Conservation (phyloP, 2,797 vertebrate species). For the Amphiprion clarkii region DNA sequence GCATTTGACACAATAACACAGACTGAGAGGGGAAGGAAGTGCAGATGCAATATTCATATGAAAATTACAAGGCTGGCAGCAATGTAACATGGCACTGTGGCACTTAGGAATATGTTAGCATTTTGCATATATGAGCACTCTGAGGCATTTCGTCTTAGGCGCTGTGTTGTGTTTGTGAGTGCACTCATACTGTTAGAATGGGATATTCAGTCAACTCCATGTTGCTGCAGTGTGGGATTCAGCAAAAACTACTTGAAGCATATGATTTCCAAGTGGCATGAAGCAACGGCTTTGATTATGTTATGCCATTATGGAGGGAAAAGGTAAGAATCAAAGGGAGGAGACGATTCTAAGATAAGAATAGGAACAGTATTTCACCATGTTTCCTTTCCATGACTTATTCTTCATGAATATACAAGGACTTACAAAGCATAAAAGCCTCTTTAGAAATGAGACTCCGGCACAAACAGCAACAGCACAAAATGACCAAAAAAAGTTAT, state of each 20-base stretch:
- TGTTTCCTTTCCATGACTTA: not conserved
- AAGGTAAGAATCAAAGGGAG: slow-evolving; percentile 14
- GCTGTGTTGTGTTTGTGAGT: slow-evolving; percentile 42
- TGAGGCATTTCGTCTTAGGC: slow-evolving; percentile 57
- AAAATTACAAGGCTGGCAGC: slow-evolving; percentile 75
- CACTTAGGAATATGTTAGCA: slow-evolving; percentile 70
- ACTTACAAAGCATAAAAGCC: not conserved
- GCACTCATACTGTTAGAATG: slow-evolving; percentile 38
- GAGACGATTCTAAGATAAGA: slow-evolving; percentile 1
- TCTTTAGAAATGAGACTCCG: not conserved
- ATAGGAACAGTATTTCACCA: not conserved
- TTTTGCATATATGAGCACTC: slow-evolving; percentile 69
- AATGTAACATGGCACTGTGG: slow-evolving; percentile 63
- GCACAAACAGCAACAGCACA: not conserved
- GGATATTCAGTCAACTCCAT: slow-evolving; percentile 48
- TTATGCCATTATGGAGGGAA: slow-evolving; percentile 3
- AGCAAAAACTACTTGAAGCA: not conserved
- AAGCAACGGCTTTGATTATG: slow-evolving; percentile 31
- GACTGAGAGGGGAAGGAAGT: slow-evolving; percentile 55
- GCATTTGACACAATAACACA: slow-evolving; percentile 73
- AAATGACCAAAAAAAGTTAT: not conserved
- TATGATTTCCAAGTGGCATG: slow-evolving; percentile 12
- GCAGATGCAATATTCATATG: slow-evolving; percentile 75
- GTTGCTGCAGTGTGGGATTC: slow-evolving; percentile 22
- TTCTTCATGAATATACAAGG: not conserved